Evolutionary conservation across 2,888 invertebrate genomes (phyloP).

Genomic region (Agrenia bidenticulata): DNA sequence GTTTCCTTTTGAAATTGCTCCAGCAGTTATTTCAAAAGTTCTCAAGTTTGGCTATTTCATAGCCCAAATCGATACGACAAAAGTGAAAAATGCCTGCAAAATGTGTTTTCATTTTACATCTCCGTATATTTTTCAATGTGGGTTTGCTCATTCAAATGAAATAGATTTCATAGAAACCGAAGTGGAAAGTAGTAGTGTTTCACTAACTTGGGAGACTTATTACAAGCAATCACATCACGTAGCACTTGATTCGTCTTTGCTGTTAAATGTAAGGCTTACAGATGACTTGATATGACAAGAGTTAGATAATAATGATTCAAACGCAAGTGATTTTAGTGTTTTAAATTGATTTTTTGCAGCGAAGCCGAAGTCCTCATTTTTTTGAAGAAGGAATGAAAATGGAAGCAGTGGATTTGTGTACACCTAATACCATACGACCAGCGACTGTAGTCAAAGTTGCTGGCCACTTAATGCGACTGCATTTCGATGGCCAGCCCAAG

Average conservation of each 20-base stretch:
- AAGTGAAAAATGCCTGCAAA: background rate
- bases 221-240: background rate
- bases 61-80: slow-evolving; percentile 8
- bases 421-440: slow-evolving; percentile 32
- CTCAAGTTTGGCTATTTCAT: slow-evolving; percentile 33
- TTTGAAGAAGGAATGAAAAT: slow-evolving; percentile 38
- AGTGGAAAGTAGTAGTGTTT: no score
- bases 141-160: slow-evolving; percentile 29
- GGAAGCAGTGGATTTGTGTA: slow-evolving; percentile 34
- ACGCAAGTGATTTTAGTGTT: background rate
- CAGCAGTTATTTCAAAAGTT: slow-evolving; percentile 20
- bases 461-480: slow-evolving; percentile 32
- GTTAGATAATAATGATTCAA: no score
- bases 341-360: background rate
- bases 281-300: no score
- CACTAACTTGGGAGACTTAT: slow-evolving; percentile 30
- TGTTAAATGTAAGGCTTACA: slow-evolving; percentile 13
- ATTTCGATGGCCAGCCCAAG: slow-evolving; percentile 42
- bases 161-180: no score
- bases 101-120: slow-evolving; percentile 35
- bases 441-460: slow-evolving; percentile 34
- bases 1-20: slow-evolving; percentile 20
- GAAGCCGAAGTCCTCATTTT: background rate
- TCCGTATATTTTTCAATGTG: slow-evolving; percentile 37
- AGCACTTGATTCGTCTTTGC: slow-evolving; percentile 7